A percentile compares a stretch with the other conserved stretches of the same genome.
Conservation (phyloP, 1,140 invertebrate genomes). For the Drosophila insularis region DNA sequence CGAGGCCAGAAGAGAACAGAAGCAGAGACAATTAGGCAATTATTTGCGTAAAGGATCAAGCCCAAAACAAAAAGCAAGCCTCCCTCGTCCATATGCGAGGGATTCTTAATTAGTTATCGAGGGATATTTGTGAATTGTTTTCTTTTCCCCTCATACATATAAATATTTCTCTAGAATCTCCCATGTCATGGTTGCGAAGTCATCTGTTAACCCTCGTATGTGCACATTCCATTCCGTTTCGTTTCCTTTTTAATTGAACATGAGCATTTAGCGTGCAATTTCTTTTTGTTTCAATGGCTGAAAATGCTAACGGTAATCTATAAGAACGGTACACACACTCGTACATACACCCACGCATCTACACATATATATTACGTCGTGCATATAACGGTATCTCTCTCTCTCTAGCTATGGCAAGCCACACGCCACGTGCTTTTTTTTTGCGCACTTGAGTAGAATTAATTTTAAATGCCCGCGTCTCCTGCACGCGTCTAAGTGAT, state of each 20-base stretch:
- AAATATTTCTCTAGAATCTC: not conserved
- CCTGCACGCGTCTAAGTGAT: conserved; percentile 80
- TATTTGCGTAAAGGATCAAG: conserved; percentile 82
- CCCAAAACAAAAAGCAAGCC: conserved; percentile 71
- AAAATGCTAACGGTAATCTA: conserved; percentile 10
- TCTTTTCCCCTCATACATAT: too few species aligned
- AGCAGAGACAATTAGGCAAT: conserved; percentile 81
- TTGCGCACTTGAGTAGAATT: conserved; percentile 80
- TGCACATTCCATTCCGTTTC: conserved; percentile 23
- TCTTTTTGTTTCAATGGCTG: conserved; percentile 41
- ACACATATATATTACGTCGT: not conserved
- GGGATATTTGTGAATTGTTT: not conserved
- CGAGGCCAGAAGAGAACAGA: conserved; percentile 15
- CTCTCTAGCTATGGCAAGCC: conserved; percentile 59
- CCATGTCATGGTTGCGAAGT: not conserved
- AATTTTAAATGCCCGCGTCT: conserved; percentile 75
- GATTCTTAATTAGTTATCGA: not conserved
- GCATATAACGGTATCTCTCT: conserved; percentile 3
- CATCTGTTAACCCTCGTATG: not conserved
- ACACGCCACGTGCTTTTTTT: conserved; percentile 27
- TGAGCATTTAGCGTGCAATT: conserved; percentile 82
- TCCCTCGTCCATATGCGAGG: not conserved
- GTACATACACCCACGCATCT: not conserved
- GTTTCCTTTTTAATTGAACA: conserved; percentile 75
- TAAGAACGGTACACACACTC: conserved; percentile 1